These are phyloP conservation scores for Drosophila setosimentum DNA, from an alignment of 2,888 invertebrate species.

Conservation along the genomic window DNA sequence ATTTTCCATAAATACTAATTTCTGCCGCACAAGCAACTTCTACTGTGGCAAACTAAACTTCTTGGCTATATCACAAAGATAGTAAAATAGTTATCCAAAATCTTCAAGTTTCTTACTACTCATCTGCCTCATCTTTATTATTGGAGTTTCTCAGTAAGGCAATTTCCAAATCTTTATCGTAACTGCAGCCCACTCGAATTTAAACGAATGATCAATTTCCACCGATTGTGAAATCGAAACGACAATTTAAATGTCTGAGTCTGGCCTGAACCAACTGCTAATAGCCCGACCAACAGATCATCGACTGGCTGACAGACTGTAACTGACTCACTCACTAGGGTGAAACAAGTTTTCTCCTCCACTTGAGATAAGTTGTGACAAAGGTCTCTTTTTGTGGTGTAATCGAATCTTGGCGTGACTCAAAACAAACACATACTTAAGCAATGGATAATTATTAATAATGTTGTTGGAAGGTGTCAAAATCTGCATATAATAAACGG, in stretches of 20 bases:
- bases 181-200: conserved; percentile 34
- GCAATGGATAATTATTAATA: conserved; percentile 27
- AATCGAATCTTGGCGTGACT: conserved; percentile 51
- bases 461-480: conserved; percentile 5
- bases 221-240: conserved; percentile 70
- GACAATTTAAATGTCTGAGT: conserved; percentile 20
- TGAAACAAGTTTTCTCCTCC: conserved; percentile 55
- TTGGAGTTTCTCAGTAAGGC: background rate
- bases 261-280: conserved; percentile 20
- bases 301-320: conserved; percentile 10
- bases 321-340: conserved; percentile 53
- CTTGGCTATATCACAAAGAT: background rate
- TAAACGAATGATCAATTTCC: conserved; percentile 59
- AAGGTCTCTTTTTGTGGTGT: conserved; percentile 29
- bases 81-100: background rate
- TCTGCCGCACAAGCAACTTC: background rate
- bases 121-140: background rate
- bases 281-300: conserved; percentile 23
- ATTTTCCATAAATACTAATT: background rate
- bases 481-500: background rate
- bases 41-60: background rate
- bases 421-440: conserved; percentile 19
- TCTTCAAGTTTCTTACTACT: background rate
- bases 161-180: conserved; percentile 37
- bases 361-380: conserved; percentile 28